Conservation (phyloP, 2,797 vertebrate genomes). For the Vireo griseus region DNA sequence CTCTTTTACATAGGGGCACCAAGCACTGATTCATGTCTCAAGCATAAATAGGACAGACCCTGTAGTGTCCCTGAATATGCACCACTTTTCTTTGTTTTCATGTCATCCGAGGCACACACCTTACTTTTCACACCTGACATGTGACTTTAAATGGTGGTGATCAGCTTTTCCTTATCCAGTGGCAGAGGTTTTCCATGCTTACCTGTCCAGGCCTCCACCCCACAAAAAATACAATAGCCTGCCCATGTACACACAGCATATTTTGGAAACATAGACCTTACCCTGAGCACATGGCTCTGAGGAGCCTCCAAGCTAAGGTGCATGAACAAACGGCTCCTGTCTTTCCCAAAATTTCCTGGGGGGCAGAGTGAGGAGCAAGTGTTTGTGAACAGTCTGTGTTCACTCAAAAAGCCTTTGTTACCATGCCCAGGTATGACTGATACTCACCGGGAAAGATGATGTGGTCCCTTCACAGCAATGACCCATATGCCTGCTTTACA, state of each 20-base stretch:
- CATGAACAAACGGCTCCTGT: background rate
- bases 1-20: background rate
- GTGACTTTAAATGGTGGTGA: background rate
- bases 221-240: background rate
- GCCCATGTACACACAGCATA: accelerated
- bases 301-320: background rate
- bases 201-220: background rate
- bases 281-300: background rate
- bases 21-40: background rate
- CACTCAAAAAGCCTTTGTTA: background rate
- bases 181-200: background rate
- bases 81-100: background rate
- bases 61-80: background rate
- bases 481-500: background rate
- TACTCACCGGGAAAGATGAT: background rate
- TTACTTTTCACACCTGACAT: background rate
- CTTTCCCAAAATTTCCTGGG: background rate
- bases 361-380: background rate
- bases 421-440: background rate
- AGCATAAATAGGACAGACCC: background rate
- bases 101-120: background rate
- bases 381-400: background rate
- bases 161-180: background rate
- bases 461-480: background rate
- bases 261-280: background rate